Evolutionary conservation across 2,888 invertebrate species (phyloP), one percentile per base, ranked within the genome.

Genomic region (Cheilosia impressa): DNA sequence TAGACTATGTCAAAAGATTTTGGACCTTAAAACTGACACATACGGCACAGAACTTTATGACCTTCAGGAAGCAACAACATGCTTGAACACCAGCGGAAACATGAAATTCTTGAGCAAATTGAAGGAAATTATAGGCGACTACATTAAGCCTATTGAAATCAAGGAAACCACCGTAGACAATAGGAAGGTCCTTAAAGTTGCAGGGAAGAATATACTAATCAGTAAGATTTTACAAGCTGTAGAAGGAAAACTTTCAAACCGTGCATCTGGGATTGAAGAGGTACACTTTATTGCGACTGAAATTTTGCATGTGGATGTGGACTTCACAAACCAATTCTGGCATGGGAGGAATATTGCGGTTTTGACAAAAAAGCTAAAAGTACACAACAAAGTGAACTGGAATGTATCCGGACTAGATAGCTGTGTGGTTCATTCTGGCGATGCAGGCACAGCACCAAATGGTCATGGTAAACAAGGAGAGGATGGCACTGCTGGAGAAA

Each of bases 401-500:
- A 69, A 89, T 75, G 58, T 89, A 52, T 88, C 89, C 50, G 89
- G 89, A n/a, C 52, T 78, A 13, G 66, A 87, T 69, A 80, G 55
- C 45, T 17, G 75, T 50, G 57, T 52, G 31, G 57, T 27, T 27
- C 63, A 69, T 62, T 34, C 43, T 10, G 55, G 19, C 13, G 71
- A 81, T 65, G 88, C 87, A 15, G 88, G 87, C 38, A 85, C 83
- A 53, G 57, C 17, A 13, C 15, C 53, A 34, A 79, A 88, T 50
- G 88, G 89, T 22, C 43, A 87, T 22, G 89, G 88, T 22, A 82
- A 68, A 45, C 62, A 75, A 65, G 90, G 90, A 43, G 38, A 41
- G 57, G 88, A 89, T 81, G 90, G 89, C 19, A 62, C 72, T 58
- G 77, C 88, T 47, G 90, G 90, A 10, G 88, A 89, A 81, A 89